Conservation (phyloP, 2,888 invertebrate species). For the Alloscopus bannaensis region DNA sequence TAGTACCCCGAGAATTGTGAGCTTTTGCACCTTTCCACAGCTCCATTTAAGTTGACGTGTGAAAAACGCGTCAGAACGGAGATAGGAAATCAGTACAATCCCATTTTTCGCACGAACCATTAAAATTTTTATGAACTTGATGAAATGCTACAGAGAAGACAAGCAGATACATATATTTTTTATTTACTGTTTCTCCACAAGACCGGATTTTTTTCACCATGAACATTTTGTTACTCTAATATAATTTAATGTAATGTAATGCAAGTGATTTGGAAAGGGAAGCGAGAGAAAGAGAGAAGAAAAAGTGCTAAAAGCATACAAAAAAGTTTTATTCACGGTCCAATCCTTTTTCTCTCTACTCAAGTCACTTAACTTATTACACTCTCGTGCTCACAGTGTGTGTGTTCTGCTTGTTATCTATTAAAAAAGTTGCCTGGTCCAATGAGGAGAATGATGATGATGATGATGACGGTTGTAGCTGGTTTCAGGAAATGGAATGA, state of each 20-base stretch:
- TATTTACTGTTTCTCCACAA: too few species aligned
- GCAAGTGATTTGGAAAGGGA: slow-evolving; percentile 25
- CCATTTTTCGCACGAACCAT: slow-evolving; percentile 10
- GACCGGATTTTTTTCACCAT: too few species aligned
- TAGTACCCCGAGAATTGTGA: too few species aligned
- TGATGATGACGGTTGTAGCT: not conserved
- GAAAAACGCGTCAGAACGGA: slow-evolving; percentile 28
- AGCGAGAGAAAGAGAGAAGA: too few species aligned
- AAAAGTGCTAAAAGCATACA: slow-evolving; percentile 53
- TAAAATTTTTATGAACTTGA: slow-evolving; percentile 34
- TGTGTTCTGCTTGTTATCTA: slow-evolving; percentile 13
- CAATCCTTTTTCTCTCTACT: slow-evolving; percentile 18
- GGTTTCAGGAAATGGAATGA: slow-evolving; percentile 31
- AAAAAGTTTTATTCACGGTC: slow-evolving; percentile 41
- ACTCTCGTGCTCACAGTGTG: slow-evolving; percentile 1
- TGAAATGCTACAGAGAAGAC: slow-evolving; percentile 33
- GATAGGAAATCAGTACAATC: slow-evolving; percentile 14
- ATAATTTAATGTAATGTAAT: slow-evolving; percentile 23
- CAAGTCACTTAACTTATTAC: slow-evolving; percentile 54
- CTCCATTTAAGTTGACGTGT: slow-evolving; percentile 10
- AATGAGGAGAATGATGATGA: slow-evolving; percentile 4
- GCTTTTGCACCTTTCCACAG: slow-evolving; percentile 40
- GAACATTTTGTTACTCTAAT: too few species aligned
- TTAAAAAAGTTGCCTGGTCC: slow-evolving; percentile 30
- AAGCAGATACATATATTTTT: not conserved